Conservation (phyloP, 2,113 vertebrate species). For the Notothenia rossii region DNA sequence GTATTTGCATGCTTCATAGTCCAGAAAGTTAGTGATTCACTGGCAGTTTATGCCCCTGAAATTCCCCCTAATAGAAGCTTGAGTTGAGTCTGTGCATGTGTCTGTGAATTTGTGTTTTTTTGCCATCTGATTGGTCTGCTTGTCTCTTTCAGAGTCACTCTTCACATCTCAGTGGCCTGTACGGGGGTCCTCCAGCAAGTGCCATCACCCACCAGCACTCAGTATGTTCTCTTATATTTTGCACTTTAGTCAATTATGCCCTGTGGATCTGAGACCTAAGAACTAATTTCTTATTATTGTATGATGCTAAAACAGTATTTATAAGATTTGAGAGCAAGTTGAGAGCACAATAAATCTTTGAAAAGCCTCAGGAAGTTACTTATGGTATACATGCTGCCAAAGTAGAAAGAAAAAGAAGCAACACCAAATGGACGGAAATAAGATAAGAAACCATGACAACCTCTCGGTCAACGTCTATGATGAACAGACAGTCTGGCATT, state of each 20-base stretch:
- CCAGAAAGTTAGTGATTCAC: constrained; percentile 63
- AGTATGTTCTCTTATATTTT: constrained; percentile 79
- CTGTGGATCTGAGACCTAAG: constrained; percentile 16
- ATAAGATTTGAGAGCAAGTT: not conserved
- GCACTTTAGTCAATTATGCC: constrained; percentile 25
- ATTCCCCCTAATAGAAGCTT: constrained; percentile 4
- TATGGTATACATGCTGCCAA: not conserved
- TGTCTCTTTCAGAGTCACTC: constrained; percentile 88
- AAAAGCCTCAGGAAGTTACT: not conserved
- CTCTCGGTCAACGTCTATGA: constrained; percentile 34
- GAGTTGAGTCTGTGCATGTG: not conserved
- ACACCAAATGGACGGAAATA: constrained; percentile 16
- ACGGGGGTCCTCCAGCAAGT: constrained; percentile 85
- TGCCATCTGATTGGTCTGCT: constrained; percentile 58
- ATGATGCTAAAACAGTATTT: constrained; percentile 3
- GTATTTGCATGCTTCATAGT: constrained; percentile 49
- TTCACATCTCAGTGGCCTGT: constrained; percentile 90
- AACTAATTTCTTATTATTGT: constrained; percentile 16
- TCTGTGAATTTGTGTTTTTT: not conserved
- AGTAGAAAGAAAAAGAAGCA: not conserved
- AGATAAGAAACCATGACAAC: constrained; percentile 25
- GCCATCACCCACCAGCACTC: constrained; percentile 89
- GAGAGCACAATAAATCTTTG: no score
- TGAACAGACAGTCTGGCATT: constrained; percentile 38
- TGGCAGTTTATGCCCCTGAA: constrained; percentile 43